Evolutionary conservation across 2,888 invertebrate species (phyloP).

Genomic region (Chrysodeixis includens): DNA sequence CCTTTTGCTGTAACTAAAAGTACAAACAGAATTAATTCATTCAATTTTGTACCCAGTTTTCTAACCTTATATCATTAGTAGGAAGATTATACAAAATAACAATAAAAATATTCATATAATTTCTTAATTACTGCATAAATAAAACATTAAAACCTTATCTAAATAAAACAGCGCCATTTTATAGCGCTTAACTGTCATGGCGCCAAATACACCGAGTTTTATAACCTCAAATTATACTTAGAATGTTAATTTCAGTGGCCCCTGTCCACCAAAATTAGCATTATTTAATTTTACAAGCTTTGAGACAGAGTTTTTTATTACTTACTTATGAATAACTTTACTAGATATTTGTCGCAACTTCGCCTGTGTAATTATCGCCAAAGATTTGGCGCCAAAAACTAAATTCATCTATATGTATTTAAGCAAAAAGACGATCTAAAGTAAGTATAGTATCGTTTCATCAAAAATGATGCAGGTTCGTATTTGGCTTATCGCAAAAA

Average conservation of each 20-base stretch:
- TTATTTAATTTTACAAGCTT: not conserved
- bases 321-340: not conserved
- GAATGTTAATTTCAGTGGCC: conserved; percentile 1
- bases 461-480: no score
- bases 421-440: no score
- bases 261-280: not conserved
- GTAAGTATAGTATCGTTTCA: no score
- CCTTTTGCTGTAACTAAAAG: no score
- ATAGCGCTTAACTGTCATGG: not conserved
- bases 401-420: no score
- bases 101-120: not conserved
- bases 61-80: not conserved
- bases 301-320: not conserved
- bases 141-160: conserved; percentile 21
- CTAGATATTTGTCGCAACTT: no score
- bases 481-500: no score
- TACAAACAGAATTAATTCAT: no score
- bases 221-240: not conserved
- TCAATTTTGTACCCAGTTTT: no score
- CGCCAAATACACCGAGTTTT: not conserved
- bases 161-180: conserved; percentile 9
- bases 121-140: not conserved
- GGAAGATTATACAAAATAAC: not conserved
- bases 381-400: no score
- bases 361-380: no score